Percentiles rank a stretch among this genome's conserved stretches.
Conservation (phyloP, 2,113 vertebrate species). For the Melanerpes formicivorus region DNA sequence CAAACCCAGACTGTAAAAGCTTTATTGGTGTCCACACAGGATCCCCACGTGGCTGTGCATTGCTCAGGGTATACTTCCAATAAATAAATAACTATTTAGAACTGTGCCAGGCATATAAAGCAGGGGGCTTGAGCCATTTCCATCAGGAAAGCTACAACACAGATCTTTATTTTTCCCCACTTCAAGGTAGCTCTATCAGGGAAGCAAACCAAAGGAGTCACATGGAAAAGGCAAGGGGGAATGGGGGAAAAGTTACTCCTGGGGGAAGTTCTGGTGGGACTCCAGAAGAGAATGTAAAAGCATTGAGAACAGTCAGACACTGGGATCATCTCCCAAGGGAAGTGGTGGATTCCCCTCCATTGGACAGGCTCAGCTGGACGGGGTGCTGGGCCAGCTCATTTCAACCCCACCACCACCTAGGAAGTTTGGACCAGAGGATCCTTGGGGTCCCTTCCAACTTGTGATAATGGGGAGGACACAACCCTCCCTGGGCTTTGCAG, state of each 20-base stretch:
- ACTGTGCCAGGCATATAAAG: conserved; percentile 23
- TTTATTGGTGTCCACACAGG: conserved; percentile 66
- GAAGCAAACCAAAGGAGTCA: neutral
- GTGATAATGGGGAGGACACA: neutral
- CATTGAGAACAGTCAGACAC: no score
- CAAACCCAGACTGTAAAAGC: conserved; percentile 30
- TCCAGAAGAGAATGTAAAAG: no score
- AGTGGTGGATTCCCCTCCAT: no score
- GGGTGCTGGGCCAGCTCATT: no score
- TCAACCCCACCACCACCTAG: no score
- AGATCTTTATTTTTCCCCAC: neutral
- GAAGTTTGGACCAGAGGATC: no score
- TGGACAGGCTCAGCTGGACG: no score
- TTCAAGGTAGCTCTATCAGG: neutral
- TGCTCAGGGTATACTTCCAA: conserved; percentile 59
- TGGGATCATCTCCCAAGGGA: no score
- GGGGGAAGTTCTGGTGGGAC: no score
- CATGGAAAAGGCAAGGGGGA: no score
- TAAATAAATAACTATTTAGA: conserved; percentile 81
- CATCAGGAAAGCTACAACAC: neutral
- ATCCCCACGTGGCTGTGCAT: conserved; percentile 52
- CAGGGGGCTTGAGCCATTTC: conserved; percentile 9
- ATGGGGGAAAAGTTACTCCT: no score
- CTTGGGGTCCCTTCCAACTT: no score
- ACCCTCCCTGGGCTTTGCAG: neutral